phyloP scores from a whole-genome alignment of 2,888 invertebrate genomes.

The Chrysolina haemoptera region DNA sequence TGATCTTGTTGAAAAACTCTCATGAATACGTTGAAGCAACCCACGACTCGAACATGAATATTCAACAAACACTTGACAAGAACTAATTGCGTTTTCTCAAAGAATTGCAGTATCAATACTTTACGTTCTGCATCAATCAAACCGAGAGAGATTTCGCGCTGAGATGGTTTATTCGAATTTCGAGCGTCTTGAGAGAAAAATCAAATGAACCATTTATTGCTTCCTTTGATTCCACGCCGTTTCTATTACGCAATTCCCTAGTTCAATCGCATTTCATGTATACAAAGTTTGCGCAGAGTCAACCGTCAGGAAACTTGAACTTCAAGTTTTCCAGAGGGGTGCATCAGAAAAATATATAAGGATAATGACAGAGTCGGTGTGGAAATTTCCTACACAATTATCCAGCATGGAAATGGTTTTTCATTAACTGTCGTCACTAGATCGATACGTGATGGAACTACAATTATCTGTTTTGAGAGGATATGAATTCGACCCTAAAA shows the following conservation, averaged over 20 bases:
- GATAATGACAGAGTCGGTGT: too few species aligned
- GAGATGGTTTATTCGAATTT: conserved; percentile 46
- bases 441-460: too few species aligned
- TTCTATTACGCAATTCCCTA: conserved; percentile 60
- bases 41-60: neutral
- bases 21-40: neutral
- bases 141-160: conserved; percentile 1
- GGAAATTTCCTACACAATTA: too few species aligned
- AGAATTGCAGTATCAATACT: conserved; percentile 10
- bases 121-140: conserved; percentile 5
- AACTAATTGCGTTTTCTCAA: neutral
- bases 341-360: neutral
- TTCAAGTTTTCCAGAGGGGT: conserved; percentile 1
- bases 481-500: too few species aligned
- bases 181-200: conserved; percentile 53
- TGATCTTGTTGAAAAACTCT: neutral
- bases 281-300: conserved; percentile 65
- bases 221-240: conserved; percentile 64
- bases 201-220: conserved; percentile 63
- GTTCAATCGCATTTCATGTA: conserved; percentile 64
- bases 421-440: too few species aligned
- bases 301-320: conserved; percentile 59
- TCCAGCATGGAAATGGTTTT: too few species aligned
- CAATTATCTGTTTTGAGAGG: too few species aligned
- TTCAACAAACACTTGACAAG: conserved; percentile 5